Evolutionary conservation across 2,888 invertebrate genomes (phyloP).

Genomic region (Habroteleia sp.): DNA sequence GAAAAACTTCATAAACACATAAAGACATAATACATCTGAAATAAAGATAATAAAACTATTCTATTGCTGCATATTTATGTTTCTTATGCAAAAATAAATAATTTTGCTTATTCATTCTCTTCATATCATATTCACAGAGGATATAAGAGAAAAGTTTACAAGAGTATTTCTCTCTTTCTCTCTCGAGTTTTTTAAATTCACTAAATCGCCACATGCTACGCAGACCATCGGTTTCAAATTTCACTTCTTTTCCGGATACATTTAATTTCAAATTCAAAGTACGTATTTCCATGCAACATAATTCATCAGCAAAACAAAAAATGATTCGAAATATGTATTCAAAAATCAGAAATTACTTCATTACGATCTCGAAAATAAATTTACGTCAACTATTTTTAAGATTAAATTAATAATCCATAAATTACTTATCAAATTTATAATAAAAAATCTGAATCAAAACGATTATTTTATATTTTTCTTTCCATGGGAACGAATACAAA

Average conservation of each 20-base stretch:
- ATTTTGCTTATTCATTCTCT: not conserved
- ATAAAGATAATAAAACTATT: not conserved
- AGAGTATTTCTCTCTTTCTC: too few relatives aligned
- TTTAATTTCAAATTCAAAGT: slow-evolving; percentile 17
- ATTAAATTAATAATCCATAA: too few relatives aligned
- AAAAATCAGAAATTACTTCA: slow-evolving; percentile 2
- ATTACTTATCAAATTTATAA: too few relatives aligned
- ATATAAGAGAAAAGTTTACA: not conserved
- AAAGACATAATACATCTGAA: too few relatives aligned
- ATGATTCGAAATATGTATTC: too few relatives aligned
- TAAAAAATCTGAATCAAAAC: too few relatives aligned
- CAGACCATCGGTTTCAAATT: slow-evolving; percentile 38
- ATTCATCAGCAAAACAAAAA: too few relatives aligned
- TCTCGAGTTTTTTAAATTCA: slow-evolving; percentile 5
- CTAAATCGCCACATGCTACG: slow-evolving; percentile 22
- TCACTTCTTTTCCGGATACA: slow-evolving; percentile 22
- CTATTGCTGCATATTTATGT: not conserved
- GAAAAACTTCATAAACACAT: too few relatives aligned
- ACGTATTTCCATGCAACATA: slow-evolving; percentile 1
- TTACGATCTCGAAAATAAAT: not conserved
- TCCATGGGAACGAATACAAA: too few relatives aligned
- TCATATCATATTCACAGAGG: not conserved
- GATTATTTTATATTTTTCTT: too few relatives aligned
- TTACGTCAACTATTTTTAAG: too few relatives aligned
- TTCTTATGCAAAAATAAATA: not conserved